Percentiles rank a stretch among this genome's conserved stretches.
Evolutionary conservation across 2,797 vertebrate species (phyloP).

Genomic region (Gymnodraco acuticeps): DNA sequence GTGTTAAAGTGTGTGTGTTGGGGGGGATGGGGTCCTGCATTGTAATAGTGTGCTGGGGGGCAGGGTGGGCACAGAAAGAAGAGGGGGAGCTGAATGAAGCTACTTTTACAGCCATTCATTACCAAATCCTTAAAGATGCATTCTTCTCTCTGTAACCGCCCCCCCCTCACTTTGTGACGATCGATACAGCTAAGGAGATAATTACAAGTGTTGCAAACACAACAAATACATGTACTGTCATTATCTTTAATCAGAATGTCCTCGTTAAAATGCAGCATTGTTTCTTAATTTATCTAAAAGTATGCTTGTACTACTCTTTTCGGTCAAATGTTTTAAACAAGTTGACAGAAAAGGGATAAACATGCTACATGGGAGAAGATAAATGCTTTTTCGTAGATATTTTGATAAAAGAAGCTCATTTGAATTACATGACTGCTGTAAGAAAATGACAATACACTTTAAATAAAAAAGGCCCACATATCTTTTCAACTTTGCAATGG

Average conservation of each 20-base stretch:
- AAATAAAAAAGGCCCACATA: not conserved
- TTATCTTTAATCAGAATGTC: not conserved
- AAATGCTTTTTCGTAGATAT: not conserved
- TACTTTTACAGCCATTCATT: slow-evolving; percentile 74
- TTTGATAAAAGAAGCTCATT: not conserved
- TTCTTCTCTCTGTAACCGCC: slow-evolving; percentile 32
- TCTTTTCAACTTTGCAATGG: not conserved
- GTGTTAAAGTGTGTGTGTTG: slow-evolving; percentile 48
- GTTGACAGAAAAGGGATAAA: not conserved
- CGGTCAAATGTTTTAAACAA: not conserved
- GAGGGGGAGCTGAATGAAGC: slow-evolving; percentile 70
- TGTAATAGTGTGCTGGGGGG: slow-evolving; percentile 72
- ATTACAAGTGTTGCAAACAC: slow-evolving; percentile 23
- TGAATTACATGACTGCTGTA: not conserved
- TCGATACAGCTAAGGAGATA: slow-evolving; percentile 36
- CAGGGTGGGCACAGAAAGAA: slow-evolving; percentile 63
- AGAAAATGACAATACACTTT: not conserved
- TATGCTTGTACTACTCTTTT: not conserved
- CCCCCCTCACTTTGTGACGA: slow-evolving; percentile 23
- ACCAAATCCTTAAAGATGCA: slow-evolving; percentile 62
- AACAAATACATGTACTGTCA: slow-evolving; percentile 5
- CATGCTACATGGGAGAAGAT: not conserved
- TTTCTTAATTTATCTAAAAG: not conserved
- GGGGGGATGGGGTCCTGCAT: slow-evolving; percentile 55
- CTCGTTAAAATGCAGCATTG: not conserved